Conservation (phyloP, 1,140 invertebrate genomes). For the Hylaeus anthracinus region DNA sequence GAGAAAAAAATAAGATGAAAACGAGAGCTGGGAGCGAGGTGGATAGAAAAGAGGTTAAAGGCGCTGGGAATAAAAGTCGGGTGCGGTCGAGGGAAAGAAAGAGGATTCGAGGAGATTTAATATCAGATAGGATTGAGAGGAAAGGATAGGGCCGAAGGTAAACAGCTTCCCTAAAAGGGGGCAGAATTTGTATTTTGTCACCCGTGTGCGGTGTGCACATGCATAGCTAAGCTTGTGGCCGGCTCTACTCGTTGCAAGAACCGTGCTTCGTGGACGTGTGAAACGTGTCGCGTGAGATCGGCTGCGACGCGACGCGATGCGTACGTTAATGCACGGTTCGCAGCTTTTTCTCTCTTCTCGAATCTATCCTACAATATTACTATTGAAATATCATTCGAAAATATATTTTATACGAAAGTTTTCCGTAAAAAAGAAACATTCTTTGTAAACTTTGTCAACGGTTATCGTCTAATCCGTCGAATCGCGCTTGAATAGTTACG, state of each 20-base stretch:
- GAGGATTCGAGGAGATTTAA: slow-evolving; percentile 75
- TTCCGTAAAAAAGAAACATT: too few relatives aligned
- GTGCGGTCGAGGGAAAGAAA: slow-evolving; percentile 56
- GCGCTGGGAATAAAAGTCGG: slow-evolving; percentile 42
- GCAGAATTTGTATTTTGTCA: slow-evolving; percentile 75
- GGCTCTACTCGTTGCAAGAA: slow-evolving; percentile 45
- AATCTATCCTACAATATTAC: too few relatives aligned
- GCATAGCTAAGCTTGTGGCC: slow-evolving; percentile 63
- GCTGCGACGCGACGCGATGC: neutral
- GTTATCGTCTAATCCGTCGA: too few relatives aligned
- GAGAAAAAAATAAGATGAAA: neutral
- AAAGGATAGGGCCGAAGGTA: slow-evolving; percentile 64
- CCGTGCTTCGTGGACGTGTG: slow-evolving; percentile 55
- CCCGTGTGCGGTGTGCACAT: slow-evolving; percentile 62
- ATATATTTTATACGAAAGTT: too few relatives aligned
- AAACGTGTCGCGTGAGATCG: slow-evolving; percentile 52
- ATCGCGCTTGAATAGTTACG: too few relatives aligned
- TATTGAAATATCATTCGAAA: too few relatives aligned
- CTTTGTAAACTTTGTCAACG: too few relatives aligned
- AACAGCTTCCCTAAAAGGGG: slow-evolving; percentile 63
- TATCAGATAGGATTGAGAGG: slow-evolving; percentile 76
- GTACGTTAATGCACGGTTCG: neutral
- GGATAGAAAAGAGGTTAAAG: slow-evolving; percentile 9
- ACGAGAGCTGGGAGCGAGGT: neutral
- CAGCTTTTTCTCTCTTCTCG: too few relatives aligned